Conservation (phyloP, 2,797 vertebrate species). For the Bradypodion ventrale region DNA sequence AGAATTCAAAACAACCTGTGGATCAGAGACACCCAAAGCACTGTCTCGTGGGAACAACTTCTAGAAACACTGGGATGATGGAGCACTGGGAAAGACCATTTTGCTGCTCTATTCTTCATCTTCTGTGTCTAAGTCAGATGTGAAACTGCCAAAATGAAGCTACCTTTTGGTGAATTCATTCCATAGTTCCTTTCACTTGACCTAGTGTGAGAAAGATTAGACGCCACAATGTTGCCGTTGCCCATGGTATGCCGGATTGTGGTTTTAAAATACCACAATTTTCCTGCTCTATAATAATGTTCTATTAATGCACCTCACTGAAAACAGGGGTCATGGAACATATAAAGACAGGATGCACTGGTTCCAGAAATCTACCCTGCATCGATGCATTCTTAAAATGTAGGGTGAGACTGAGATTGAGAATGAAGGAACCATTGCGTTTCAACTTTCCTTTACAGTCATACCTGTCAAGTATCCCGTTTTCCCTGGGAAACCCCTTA, state of each 20-base stretch:
- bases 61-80: neutral
- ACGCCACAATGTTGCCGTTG: too few relatives aligned
- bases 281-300: neutral
- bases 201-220: too few relatives aligned
- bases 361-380: neutral
- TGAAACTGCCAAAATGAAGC: too few relatives aligned
- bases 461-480: too few relatives aligned
- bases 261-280: too few relatives aligned
- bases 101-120: too few relatives aligned
- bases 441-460: constrained; percentile 50
- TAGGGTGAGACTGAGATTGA: constrained; percentile 47
- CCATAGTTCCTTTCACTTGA: too few relatives aligned
- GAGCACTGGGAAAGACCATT: neutral
- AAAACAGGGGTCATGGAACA: neutral
- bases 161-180: too few relatives aligned
- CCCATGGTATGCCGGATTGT: too few relatives aligned
- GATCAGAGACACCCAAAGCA: neutral
- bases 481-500: too few relatives aligned
- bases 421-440: constrained; percentile 57
- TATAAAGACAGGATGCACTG: neutral
- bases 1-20: neutral
- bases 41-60: neutral
- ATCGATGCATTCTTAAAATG: neutral
- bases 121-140: too few relatives aligned
- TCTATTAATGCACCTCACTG: neutral